Evolutionary conservation across 2,888 invertebrate genomes (phyloP).

Genomic region (Dicyrtoma fusca): DNA sequence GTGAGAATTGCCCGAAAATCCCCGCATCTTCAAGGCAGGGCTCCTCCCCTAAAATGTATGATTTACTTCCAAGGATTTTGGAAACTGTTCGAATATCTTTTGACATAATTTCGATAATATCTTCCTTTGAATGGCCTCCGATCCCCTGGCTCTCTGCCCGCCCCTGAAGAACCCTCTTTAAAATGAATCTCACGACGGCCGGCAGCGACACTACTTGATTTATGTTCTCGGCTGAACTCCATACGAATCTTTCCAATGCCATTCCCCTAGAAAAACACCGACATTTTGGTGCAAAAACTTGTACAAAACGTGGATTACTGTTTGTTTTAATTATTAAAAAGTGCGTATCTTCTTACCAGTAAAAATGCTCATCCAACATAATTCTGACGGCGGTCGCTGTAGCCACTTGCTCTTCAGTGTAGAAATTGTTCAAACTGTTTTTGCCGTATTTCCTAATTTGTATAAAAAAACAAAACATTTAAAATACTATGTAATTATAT

Average conservation of each 20-base stretch:
- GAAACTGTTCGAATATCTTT: conserved; percentile 48
- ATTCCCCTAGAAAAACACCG: conserved; percentile 19
- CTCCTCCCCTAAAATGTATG: conserved; percentile 50
- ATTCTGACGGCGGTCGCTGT: conserved; percentile 18
- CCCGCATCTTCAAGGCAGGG: conserved; percentile 58
- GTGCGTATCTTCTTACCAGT: conserved; percentile 23
- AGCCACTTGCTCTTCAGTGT: conserved; percentile 10
- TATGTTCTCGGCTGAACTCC: not conserved
- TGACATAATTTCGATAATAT: conserved; percentile 43
- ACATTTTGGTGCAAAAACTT: not conserved
- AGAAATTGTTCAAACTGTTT: not conserved
- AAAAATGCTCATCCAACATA: conserved; percentile 30
- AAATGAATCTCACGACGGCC: not conserved
- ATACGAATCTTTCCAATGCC: conserved; percentile 23
- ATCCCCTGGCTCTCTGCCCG: conserved; percentile 29
- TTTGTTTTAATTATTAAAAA: conserved; percentile 6
- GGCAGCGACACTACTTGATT: conserved; percentile 10
- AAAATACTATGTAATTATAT: too few relatives aligned
- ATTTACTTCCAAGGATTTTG: conserved; percentile 46
- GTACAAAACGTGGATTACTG: not conserved
- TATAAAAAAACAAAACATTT: not conserved
- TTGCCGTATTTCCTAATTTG: conserved; percentile 16
- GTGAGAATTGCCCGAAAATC: conserved; percentile 60
- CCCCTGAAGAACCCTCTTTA: conserved; percentile 1
- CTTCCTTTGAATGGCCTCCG: conserved; percentile 47